Conservation (phyloP, 2,113 vertebrate genomes). For the Tinamus guttatus region DNA sequence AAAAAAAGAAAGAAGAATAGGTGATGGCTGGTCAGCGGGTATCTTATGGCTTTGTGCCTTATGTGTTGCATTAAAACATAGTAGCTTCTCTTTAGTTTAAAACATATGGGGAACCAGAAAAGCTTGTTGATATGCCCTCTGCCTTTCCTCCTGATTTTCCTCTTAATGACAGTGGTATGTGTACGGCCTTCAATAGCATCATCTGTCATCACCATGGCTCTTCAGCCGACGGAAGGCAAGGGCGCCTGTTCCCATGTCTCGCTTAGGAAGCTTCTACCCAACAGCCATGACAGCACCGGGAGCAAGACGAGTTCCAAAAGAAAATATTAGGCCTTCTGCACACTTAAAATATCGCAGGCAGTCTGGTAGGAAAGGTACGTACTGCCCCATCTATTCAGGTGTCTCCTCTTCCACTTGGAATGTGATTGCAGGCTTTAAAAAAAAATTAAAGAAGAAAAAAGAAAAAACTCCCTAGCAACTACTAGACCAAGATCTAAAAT, state of each 20-base stretch:
- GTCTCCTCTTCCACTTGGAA: not conserved
- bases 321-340: not conserved
- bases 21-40: not conserved
- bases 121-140: fast-evolving
- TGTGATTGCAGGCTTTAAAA: not conserved
- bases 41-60: not conserved
- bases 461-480: not conserved
- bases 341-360: not conserved
- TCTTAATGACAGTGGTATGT: fast-evolving
- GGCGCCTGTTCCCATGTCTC: not conserved
- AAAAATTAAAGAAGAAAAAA: not conserved
- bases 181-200: not conserved
- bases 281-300: not conserved
- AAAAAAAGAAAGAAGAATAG: not conserved
- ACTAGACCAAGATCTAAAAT: not conserved
- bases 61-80: not conserved
- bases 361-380: not conserved
- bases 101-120: not conserved
- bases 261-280: not conserved
- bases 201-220: fast-evolving
- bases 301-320: no score
- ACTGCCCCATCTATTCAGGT: not conserved
- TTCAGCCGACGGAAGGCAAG: not conserved
- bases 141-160: not conserved
- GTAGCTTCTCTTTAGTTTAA: not conserved